These are phyloP conservation scores for Pogonocherus hispidulus DNA, from an alignment of 2,888 invertebrate genomes.

Conservation along the genomic window DNA sequence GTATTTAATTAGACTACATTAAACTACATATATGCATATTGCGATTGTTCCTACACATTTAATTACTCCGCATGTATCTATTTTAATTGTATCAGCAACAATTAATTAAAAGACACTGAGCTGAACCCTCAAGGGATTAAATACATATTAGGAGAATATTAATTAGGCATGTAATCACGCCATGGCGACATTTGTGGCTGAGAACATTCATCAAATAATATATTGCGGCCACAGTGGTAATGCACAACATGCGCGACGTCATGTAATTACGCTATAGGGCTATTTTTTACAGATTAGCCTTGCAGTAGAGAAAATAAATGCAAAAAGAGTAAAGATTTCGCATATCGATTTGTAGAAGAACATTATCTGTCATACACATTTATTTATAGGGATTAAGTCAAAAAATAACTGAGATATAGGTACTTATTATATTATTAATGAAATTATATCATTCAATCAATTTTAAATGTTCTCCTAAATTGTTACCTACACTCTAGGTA, in stretches of 20 bases:
- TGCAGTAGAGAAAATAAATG: slow-evolving; percentile 9
- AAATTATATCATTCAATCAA: too few relatives aligned
- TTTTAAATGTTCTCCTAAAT: too few relatives aligned
- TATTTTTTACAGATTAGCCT: slow-evolving; percentile 28
- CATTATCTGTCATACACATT: background rate
- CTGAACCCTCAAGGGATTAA: slow-evolving; percentile 61
- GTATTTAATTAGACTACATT: background rate
- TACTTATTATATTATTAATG: too few relatives aligned
- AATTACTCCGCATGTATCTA: too few relatives aligned
- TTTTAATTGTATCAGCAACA: slow-evolving; percentile 33
- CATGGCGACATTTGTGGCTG: slow-evolving; percentile 60
- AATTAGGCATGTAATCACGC: slow-evolving; percentile 61
- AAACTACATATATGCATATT: too few relatives aligned
- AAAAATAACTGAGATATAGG: too few relatives aligned
- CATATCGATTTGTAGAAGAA: background rate
- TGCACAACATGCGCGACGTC: slow-evolving; percentile 13
- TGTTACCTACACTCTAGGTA: too few relatives aligned
- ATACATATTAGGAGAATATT: slow-evolving; percentile 63
- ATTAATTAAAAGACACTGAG: slow-evolving; percentile 55
- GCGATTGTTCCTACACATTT: too few relatives aligned
- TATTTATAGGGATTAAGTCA: too few relatives aligned
- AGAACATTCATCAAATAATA: slow-evolving; percentile 33
- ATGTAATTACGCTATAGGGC: slow-evolving; percentile 20
- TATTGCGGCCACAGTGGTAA: slow-evolving; percentile 28
- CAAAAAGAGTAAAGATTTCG: background rate